Evolutionary conservation across 2,888 invertebrate species (phyloP), one percentile per base, ranked within the genome.

Genomic region (Lamellibrachia columna): DNA sequence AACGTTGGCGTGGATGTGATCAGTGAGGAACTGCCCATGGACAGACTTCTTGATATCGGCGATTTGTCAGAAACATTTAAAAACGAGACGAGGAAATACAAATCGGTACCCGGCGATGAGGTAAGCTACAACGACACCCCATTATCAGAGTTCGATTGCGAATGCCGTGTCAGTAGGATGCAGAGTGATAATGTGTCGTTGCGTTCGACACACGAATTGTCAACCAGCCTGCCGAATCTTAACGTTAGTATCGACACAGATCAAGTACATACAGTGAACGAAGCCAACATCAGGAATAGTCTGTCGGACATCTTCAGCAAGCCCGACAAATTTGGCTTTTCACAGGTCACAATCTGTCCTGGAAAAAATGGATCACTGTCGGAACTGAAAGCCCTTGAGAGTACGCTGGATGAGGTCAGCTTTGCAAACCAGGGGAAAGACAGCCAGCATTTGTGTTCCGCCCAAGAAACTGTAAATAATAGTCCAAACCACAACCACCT

Each of bases 401-500:
- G 22, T 75, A 15, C n/a, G 75, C 75, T 15, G 15, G 75, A 22
- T 75, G 75, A 75, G 15, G 75, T 6, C 22, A 75, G 75, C 75
- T 22, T 75, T 75, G 75, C 6, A 75, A 75, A 75, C 11, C 75
- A 6, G n/a, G 75, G 75, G 75, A n/a, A 22, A 75, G n/a, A 75
- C n/a, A 6, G 75, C n/a, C 75, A 75, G 22, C 75, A 75, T 75
- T n/a, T 75, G 22, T 75, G 75, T 75, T 75, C 75, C 22, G 75
- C 75, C 22, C 75, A 75, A 75, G 75, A 75, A 75, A 75, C 75
- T n/a, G 40, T 40, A 40, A 40, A 40, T 40, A 40, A 40, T 40
- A 75, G 90, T 58, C 90, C 60, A 75, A 75, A 94, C 92, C 95
- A 95, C 92, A 95, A 95, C 92, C 93, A 95, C 52, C 94, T 96